Conservation (phyloP, 2,797 vertebrate genomes). For the Pelochelys cantorii region DNA sequence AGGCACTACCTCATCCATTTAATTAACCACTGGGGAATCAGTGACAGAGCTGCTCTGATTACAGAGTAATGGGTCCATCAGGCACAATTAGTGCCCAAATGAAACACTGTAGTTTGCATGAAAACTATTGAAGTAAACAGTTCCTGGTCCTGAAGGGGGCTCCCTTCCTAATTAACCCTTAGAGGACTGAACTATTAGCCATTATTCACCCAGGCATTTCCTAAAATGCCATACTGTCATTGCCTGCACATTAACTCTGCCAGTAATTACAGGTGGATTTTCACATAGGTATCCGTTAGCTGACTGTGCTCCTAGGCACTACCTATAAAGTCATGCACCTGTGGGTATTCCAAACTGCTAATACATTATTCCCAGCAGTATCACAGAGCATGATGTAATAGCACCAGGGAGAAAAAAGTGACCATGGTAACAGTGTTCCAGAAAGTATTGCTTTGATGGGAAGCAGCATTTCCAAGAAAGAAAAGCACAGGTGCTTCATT, state of each 20-base stretch:
- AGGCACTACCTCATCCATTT: conserved; percentile 77
- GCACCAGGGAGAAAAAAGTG: neutral
- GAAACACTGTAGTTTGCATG: conserved; percentile 84
- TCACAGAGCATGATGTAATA: neutral
- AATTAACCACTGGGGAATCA: conserved; percentile 90
- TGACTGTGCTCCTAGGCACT: neutral
- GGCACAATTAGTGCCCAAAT: conserved; percentile 88
- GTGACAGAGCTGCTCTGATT: conserved; percentile 82
- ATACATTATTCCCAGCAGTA: neutral
- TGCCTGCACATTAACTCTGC: neutral
- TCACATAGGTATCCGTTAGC: neutral
- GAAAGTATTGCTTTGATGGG: neutral
- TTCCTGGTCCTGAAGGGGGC: conserved; percentile 80
- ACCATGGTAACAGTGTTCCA: neutral
- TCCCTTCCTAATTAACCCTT: conserved; percentile 86
- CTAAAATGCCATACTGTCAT: neutral
- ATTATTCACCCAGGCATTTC: conserved; percentile 41
- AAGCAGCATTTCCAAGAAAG: conserved; percentile 11
- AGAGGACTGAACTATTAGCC: conserved; percentile 72
- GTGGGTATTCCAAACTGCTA: neutral
- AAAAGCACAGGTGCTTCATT: neutral
- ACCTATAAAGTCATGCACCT: neutral
- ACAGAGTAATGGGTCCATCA: conserved; percentile 87
- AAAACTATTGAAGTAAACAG: conserved; percentile 93
- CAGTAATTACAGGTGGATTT: conserved; percentile 3